Conservation (phyloP, 1,140 invertebrate species). For the Solenopsis invicta region DNA sequence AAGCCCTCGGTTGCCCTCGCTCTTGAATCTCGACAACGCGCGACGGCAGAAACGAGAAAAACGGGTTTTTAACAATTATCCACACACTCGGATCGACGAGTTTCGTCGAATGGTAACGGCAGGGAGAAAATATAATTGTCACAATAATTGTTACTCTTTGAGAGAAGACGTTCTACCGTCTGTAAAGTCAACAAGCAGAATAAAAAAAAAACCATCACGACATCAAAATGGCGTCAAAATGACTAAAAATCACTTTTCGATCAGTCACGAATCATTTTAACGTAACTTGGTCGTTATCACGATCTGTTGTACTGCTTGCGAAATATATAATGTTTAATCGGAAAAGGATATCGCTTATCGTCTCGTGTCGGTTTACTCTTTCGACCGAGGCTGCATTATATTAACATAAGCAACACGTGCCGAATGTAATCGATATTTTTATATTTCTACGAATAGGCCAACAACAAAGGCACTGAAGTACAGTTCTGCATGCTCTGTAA, state of each 20-base stretch:
- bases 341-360: not conserved
- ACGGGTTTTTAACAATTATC: conserved; percentile 28
- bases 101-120: not conserved
- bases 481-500: not conserved
- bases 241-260: too few species aligned
- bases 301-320: too few species aligned
- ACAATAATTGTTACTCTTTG: not conserved
- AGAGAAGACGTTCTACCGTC: not conserved
- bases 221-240: too few species aligned
- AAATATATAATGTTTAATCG: not conserved
- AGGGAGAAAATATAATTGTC: not conserved
- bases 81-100: not conserved
- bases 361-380: not conserved
- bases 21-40: not conserved
- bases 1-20: not conserved
- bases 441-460: conserved; percentile 33
- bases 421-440: conserved; percentile 6
- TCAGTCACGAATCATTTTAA: too few species aligned
- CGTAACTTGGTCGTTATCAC: too few species aligned
- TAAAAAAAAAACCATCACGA: too few species aligned
- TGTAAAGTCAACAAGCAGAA: not conserved
- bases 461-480: conserved; percentile 16
- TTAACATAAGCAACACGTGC: conserved; percentile 12
- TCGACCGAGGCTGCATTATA: not conserved
- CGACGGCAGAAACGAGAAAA: not conserved